Evolutionary conservation across 1,140 invertebrate species (phyloP).

Genomic region (Calosoma granatense): DNA sequence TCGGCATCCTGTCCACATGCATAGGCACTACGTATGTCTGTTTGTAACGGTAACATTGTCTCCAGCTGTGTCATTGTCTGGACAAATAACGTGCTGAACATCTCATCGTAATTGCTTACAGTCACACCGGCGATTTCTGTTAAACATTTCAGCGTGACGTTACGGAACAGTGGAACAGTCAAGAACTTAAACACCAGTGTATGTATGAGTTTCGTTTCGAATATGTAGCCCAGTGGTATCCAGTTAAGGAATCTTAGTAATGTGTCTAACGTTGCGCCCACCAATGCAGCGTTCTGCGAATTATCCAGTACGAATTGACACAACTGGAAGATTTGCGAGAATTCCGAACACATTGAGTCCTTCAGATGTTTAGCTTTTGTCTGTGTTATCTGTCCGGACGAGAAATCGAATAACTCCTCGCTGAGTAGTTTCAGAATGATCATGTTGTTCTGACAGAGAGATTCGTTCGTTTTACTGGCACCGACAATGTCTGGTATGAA

Average conservation of each 20-base stretch:
- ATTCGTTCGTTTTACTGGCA: constrained; percentile 97
- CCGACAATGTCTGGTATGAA: constrained; percentile 99
- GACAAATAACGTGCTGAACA: constrained; percentile 80
- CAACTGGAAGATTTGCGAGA: constrained; percentile 94
- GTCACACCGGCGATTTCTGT: constrained; percentile 94
- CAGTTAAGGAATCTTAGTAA: constrained; percentile 95
- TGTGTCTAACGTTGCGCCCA: constrained; percentile 91
- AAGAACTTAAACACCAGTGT: constrained; percentile 96
- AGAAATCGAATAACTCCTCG: constrained; percentile 99
- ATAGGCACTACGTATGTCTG: constrained; percentile 91
- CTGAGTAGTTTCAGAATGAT: constrained; percentile 93
- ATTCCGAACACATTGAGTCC: constrained; percentile 99
- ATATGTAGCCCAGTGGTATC: constrained; percentile 99
- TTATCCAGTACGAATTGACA: constrained; percentile 98
- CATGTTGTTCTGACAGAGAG: constrained; percentile 99
- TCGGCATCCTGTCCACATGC: constrained; percentile 88
- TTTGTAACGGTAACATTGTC: constrained; percentile 80
- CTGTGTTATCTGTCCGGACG: constrained; percentile 94
- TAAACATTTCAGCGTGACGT: constrained; percentile 95
- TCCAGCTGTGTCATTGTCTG: constrained; percentile 87
- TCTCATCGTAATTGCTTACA: constrained; percentile 81
- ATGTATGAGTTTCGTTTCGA: constrained; percentile 95
- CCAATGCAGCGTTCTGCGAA: constrained; percentile 90
- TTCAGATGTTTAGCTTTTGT: constrained; percentile 98
- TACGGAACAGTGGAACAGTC: constrained; percentile 94